Evolutionary conservation across 92 coral and sea anemone genomes (phyloP), one percentile per base, ranked within the genome.

Genomic region (Porites lobata): DNA sequence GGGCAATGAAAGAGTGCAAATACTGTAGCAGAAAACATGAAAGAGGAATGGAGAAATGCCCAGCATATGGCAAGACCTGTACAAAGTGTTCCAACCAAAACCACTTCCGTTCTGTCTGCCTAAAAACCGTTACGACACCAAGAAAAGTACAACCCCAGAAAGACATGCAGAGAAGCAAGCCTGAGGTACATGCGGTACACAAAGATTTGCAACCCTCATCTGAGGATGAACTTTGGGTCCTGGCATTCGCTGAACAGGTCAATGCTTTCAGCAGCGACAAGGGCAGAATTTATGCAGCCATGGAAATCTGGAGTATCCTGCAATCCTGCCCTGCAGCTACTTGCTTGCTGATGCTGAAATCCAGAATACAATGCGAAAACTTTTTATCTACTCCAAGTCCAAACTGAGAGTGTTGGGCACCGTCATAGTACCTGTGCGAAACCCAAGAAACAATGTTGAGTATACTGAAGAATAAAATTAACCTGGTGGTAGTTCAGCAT

Each of bases 151-250:
- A 38, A 5, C 6, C 47, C 47, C 47, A 4, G 47, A 38, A 4
- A 4, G 47, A 38, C 62, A 50, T 38, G 10, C 59, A 50, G 21
- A 75, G 9, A 50, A 50, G 79, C 50, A 75, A 50, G 8, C 64
- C 59, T 5, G n/a, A 75, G 21, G 58, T 75, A 15, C n/a, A 75
- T 75, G 59, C 22, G 29, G 12, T 68, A 15, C 73, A 68, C 10
- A 32, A 20, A n/a, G 73, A 68, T 24, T 24, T 14, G 15, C 11
- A 19, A n/a, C 15, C 73, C 18, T 50, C 78, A 17, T 74, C 63
- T 47, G 78, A 74, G 21, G 65, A 74, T 13, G 78, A 74, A 74
- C 78, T 74, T 74, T 74, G 59, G 78, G 38, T 15, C 13, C 17
- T 74, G 21, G 0, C 59, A 14, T 50, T 74, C 78, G 10, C 78